phyloP scores from a whole-genome alignment of 1,140 invertebrate genomes.

The Idris sp. region DNA sequence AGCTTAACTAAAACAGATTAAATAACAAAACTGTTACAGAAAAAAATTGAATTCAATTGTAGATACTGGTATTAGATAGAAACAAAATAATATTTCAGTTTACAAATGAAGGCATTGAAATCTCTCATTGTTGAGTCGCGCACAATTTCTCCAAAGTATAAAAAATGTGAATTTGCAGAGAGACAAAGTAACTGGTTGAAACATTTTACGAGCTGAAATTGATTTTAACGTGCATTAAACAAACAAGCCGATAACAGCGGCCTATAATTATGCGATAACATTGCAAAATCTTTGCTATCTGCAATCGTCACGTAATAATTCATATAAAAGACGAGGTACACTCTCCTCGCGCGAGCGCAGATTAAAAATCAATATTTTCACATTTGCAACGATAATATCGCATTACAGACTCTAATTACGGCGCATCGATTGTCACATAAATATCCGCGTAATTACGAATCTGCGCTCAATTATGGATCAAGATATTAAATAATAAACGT shows the following conservation, averaged over 20 bases:
- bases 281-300: constrained; percentile 50
- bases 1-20: too few relatives aligned
- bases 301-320: constrained; percentile 54
- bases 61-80: too few relatives aligned
- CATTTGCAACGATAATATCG: constrained; percentile 57
- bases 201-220: constrained; percentile 35
- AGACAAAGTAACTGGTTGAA: constrained; percentile 25
- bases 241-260: constrained; percentile 36
- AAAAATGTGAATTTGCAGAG: too few relatives aligned
- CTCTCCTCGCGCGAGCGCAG: constrained; percentile 9
- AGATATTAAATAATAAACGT: constrained; percentile 61
- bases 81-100: too few relatives aligned
- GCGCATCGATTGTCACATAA: constrained; percentile 61
- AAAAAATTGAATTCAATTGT: too few relatives aligned
- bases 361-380: constrained; percentile 58
- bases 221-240: constrained; percentile 44
- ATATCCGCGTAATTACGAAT: constrained; percentile 59
- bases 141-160: background rate
- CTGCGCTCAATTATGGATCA: constrained; percentile 46
- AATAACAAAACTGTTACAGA: too few relatives aligned
- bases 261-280: constrained; percentile 53
- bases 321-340: constrained; percentile 33
- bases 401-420: constrained; percentile 60
- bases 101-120: too few relatives aligned
- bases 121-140: too few relatives aligned